These are phyloP conservation scores for Cancer borealis DNA, from an alignment of 2,888 invertebrate genomes.

Conservation along the genomic window DNA sequence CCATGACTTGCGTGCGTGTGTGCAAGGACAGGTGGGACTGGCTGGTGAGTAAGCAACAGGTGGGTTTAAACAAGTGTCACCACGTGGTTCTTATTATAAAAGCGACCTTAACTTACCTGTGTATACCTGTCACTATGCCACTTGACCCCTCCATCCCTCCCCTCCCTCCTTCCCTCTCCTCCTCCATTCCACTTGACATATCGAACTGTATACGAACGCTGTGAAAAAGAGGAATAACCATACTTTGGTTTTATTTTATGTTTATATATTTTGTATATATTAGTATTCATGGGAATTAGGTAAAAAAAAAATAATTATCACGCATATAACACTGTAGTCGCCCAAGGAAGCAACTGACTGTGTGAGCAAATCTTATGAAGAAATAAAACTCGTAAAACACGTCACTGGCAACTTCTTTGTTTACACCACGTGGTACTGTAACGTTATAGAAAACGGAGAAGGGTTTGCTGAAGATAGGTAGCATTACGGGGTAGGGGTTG, in stretches of 20 bases:
- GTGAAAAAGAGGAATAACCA: neutral
- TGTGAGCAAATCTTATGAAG: neutral
- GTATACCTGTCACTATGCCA: neutral
- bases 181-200: neutral
- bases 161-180: neutral
- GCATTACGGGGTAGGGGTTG: neutral
- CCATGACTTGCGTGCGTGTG: neutral
- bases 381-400: neutral
- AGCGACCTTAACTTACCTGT: neutral
- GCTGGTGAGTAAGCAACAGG: neutral
- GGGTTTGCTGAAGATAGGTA: neutral
- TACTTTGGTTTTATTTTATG: no score
- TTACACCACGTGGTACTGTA: neutral
- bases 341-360: neutral
- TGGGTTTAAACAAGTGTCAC: neutral
- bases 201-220: neutral
- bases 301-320: neutral
- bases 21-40: neutral
- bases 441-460: neutral
- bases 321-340: neutral
- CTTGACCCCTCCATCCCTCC: neutral
- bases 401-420: neutral
- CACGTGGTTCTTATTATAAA: neutral
- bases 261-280: neutral
- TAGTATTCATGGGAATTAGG: neutral